phyloP scores from a whole-genome alignment of 2,888 invertebrate species.

The Colostygia pectinataria region DNA sequence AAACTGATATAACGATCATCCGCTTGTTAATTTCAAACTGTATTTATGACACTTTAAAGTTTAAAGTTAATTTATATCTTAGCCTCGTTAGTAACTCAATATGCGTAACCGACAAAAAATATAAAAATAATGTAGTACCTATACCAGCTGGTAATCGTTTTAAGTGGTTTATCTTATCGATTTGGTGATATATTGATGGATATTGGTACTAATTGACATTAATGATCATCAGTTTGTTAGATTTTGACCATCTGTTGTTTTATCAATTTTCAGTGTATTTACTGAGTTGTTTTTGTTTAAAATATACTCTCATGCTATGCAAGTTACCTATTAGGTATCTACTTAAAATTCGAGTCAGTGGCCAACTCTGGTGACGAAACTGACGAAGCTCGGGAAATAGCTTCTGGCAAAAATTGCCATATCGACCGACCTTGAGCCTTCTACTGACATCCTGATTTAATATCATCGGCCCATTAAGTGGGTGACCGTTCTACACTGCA shows the following conservation, averaged over 20 bases:
- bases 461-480: too few relatives aligned
- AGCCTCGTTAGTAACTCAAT: constrained; percentile 46
- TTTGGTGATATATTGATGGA: constrained; percentile 45
- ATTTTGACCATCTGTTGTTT: constrained; percentile 24
- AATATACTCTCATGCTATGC: too few relatives aligned
- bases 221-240: constrained; percentile 44
- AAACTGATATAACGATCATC: constrained; percentile 38
- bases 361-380: too few relatives aligned
- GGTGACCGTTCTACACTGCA: too few relatives aligned
- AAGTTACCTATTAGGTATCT: too few relatives aligned
- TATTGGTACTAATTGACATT: constrained; percentile 53
- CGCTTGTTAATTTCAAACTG: constrained; percentile 7
- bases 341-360: too few relatives aligned
- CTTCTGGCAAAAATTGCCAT: too few relatives aligned
- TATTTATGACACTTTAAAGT: constrained; percentile 1
- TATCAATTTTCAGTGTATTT: constrained; percentile 1
- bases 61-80: neutral
- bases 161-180: constrained; percentile 53
- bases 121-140: too few relatives aligned
- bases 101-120: constrained; percentile 40
- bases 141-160: constrained; percentile 49
- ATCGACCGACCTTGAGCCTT: too few relatives aligned
- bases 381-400: too few relatives aligned
- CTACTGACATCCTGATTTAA: too few relatives aligned
- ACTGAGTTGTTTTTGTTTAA: neutral